Percentiles rank a stretch among this genome's conserved stretches.
Conservation (phyloP, 2,888 invertebrate genomes). For the Ecliptopera silaceata region DNA sequence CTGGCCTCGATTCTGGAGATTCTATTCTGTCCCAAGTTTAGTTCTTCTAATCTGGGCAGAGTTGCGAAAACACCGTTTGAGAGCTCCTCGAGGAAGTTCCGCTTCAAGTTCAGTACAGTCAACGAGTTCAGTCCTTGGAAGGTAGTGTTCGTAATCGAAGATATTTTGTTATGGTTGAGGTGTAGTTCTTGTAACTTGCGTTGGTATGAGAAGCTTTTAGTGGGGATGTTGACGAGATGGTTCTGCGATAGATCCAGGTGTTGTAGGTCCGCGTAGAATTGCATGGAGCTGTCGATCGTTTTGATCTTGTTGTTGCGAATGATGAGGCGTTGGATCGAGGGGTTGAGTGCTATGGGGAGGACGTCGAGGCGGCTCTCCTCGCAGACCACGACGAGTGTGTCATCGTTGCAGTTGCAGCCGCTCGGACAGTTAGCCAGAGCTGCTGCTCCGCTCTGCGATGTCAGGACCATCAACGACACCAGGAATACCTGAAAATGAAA, state of each 20-base stretch:
- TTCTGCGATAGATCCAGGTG: conserved; percentile 93
- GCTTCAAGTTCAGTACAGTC: conserved; percentile 90
- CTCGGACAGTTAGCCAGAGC: conserved; percentile 92
- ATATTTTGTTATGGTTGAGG: conserved; percentile 92
- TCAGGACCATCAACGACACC: conserved; percentile 64
- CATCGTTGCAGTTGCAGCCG: conserved; percentile 95
- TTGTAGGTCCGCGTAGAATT: conserved; percentile 93
- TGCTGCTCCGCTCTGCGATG: conserved; percentile 72
- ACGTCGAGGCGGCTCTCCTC: conserved; percentile 93
- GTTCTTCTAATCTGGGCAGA: conserved; percentile 90
- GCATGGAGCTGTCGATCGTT: conserved; percentile 94
- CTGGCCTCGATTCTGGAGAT: conserved; percentile 90
- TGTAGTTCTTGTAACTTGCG: conserved; percentile 92
- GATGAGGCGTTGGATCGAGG: conserved; percentile 92
- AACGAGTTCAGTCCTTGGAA: conserved; percentile 90
- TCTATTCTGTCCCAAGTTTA: conserved; percentile 93
- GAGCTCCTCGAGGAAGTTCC: conserved; percentile 91
- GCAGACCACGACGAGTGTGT: conserved; percentile 93
- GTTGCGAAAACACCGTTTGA: conserved; percentile 89
- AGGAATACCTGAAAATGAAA: conserved; percentile 69
- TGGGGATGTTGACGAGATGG: conserved; percentile 91
- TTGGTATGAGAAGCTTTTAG: conserved; percentile 90
- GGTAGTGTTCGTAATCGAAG: conserved; percentile 89
- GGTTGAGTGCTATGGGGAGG: conserved; percentile 95
- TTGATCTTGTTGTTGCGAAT: conserved; percentile 93